Evolutionary conservation across 2,888 invertebrate species (phyloP).

Genomic region (Drosophila nr. perissopoda): DNA sequence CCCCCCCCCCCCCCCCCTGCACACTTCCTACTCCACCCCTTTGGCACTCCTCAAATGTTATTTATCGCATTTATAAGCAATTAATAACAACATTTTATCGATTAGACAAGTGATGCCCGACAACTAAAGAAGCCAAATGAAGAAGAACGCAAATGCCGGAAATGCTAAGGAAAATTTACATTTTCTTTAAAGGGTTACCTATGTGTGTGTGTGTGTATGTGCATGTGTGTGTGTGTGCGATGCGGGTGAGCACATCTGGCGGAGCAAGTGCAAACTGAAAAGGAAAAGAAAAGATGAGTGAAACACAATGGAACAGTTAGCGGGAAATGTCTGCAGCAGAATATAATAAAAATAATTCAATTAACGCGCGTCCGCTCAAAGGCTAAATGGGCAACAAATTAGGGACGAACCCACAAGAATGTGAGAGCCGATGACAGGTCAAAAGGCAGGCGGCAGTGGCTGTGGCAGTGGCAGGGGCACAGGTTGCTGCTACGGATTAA

Average conservation of each 20-base stretch:
- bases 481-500: slow-evolving; percentile 47
- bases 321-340: slow-evolving; percentile 51
- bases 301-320: slow-evolving; percentile 24
- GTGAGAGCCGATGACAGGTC: slow-evolving; percentile 64
- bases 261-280: slow-evolving; percentile 34
- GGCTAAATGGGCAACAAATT: slow-evolving; percentile 74
- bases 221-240: slow-evolving; percentile 48
- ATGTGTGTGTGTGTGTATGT: slow-evolving; percentile 32
- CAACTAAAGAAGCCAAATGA: slow-evolving; percentile 2
- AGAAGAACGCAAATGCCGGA: slow-evolving; percentile 32
- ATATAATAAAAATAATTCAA: slow-evolving; percentile 79
- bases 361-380: slow-evolving; percentile 66
- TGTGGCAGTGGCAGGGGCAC: not conserved
- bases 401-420: slow-evolving; percentile 75
- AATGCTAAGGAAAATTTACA: slow-evolving; percentile 45
- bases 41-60: slow-evolving; percentile 18
- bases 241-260: slow-evolving; percentile 74
- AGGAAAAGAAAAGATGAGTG: slow-evolving; percentile 1
- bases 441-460: slow-evolving; percentile 1
- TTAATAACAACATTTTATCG: slow-evolving; percentile 70
- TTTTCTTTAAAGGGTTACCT: slow-evolving; percentile 37
- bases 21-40: not conserved
- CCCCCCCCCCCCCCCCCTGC: not conserved
- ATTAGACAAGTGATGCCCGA: slow-evolving; percentile 64
- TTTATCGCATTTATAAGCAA: slow-evolving; percentile 70